Conservation (phyloP, 2,113 vertebrate genomes). For the Drymodes brunneopygia region DNA sequence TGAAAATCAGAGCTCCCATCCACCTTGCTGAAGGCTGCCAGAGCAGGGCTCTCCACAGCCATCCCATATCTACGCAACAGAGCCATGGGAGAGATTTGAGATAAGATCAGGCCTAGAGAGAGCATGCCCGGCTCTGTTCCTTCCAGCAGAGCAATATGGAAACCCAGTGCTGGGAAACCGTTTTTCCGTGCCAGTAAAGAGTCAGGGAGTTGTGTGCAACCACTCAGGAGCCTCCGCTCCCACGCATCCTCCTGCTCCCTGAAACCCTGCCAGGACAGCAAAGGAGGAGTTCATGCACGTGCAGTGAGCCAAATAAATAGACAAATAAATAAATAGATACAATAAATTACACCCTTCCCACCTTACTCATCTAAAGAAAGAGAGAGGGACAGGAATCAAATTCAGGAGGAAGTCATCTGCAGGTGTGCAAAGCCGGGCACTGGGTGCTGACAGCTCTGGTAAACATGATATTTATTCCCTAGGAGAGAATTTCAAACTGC, state of each 20-base stretch:
- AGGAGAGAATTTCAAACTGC: not conserved
- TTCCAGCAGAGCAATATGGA: constrained; percentile 44
- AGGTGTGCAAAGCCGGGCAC: not conserved
- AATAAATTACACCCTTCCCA: not conserved
- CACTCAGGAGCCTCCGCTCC: constrained; percentile 21
- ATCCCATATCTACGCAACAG: not conserved
- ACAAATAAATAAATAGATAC: not conserved
- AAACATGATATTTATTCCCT: constrained; percentile 24
- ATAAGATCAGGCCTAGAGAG: constrained; percentile 49
- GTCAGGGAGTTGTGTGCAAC: constrained; percentile 42
- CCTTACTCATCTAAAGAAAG: not conserved
- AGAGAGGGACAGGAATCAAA: not conserved
- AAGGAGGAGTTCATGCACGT: not conserved
- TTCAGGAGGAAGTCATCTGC: not conserved
- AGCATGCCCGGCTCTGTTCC: constrained; percentile 43
- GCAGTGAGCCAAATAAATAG: not conserved
- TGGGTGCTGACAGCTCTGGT: not conserved
- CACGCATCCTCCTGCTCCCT: constrained; percentile 1
- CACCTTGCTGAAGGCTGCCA: constrained; percentile 19
- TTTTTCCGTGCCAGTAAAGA: not conserved
- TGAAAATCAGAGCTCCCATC: constrained; percentile 53
- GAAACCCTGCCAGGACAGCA: not conserved
- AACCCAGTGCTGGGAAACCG: constrained; percentile 14
- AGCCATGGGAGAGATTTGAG: constrained; percentile 7
- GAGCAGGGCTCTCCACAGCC: constrained; percentile 21